Base-by-base conservation (phyloP, 92 coral and sea anemone species). In the Anthopleura xanthogrammica region DNA sequence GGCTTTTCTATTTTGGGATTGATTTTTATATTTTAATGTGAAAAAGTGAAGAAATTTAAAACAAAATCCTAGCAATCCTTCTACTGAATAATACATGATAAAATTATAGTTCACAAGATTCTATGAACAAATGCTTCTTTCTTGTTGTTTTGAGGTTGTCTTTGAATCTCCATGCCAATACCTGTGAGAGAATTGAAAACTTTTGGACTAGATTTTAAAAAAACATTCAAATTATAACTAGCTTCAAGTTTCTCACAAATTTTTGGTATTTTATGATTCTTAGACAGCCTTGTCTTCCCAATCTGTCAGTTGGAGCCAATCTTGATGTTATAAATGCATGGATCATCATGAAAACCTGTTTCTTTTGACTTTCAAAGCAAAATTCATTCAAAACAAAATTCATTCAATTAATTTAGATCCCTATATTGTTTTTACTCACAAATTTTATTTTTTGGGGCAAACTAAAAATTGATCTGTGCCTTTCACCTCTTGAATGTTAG, bases 271-370 rank as follows among this genome's bases (percentile, higher is more conserved):
- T 0, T 16, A 24, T 68, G 84, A 22, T 20, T n/a, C 60, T 23
- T 22, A 64, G 71, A 42, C 72, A 43, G 24, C 52, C 85, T 55
- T 78, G 14, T 41, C 50, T 72, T 41, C n/a, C 19, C 17, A 17
- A 62, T 73, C 56, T 83, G 79, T 73, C 79, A 72, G 20, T 68
- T 56, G 86, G 86, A 83, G 86, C 86, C 43, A 54, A 39, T 36
- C 64, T 73, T 55, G 86, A 83, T 76, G 41, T 50, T 75, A 75
- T 7, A 83, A 73, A 76, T 83, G 86, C 86, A 83, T 74, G 80
- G 86, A 75, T 83, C 86, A 29, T 29, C 5, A 22, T 50, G 13
- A 9, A 22, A 54, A 12, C 11, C 40, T 13, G 23, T 82, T 50
- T 16, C 12, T 11, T 7, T 22, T 39, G 3, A 48, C 20, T 52